Conservation (phyloP, 2,888 invertebrate species). For the Griposia aprilina region DNA sequence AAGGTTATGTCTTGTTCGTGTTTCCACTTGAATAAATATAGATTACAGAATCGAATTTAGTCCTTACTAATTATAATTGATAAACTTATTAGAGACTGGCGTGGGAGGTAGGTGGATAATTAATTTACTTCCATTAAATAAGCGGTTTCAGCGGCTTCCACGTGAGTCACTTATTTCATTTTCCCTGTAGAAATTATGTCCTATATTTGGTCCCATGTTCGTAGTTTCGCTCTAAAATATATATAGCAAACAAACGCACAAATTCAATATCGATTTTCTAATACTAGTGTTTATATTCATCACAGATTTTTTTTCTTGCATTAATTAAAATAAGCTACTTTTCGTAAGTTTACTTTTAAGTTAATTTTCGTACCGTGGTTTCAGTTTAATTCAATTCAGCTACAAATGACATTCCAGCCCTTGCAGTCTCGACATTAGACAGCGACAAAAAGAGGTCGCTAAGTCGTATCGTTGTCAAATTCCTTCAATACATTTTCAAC, state of each 20-base stretch:
- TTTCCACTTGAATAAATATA: constrained; percentile 27
- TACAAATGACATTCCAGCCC: not conserved
- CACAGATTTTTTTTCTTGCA: not conserved
- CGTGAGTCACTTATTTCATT: constrained; percentile 11
- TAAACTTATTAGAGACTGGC: constrained; percentile 16
- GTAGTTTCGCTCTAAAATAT: not conserved
- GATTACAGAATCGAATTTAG: constrained; percentile 28
- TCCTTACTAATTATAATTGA: constrained; percentile 36
- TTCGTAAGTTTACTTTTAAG: not conserved
- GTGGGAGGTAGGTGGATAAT: constrained; percentile 28
- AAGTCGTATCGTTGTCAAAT: too few relatives aligned
- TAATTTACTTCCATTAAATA: constrained; percentile 26
- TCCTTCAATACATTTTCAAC: too few relatives aligned
- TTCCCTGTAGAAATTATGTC: constrained; percentile 6
- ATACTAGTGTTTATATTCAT: not conserved
- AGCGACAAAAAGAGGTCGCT: too few relatives aligned
- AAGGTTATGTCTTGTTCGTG: constrained; percentile 29
- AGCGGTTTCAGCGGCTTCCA: constrained; percentile 3
- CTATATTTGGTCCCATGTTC: not conserved
- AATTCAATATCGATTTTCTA: not conserved
- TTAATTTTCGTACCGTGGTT: not conserved
- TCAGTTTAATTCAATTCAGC: not conserved
- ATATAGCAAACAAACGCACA: not conserved
- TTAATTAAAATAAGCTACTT: not conserved
- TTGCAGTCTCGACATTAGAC: too few relatives aligned